Conservation (phyloP, 2,797 vertebrate species). For the Ctenopoma multispine region DNA sequence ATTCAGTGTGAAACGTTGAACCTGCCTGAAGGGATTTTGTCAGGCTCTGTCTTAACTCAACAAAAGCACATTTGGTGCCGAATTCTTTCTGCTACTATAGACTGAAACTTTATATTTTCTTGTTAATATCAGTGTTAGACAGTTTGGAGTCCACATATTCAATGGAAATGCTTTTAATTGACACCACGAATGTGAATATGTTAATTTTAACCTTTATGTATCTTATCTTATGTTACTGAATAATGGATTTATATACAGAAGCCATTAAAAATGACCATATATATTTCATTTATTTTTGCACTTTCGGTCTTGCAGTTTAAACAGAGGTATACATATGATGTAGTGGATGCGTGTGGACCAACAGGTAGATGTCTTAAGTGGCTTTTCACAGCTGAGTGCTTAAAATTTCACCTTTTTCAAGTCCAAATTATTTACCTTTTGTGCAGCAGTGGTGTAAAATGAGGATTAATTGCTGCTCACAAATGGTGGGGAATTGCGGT, state of each 20-base stretch:
- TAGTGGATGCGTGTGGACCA: conserved; percentile 2
- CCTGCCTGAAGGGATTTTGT: conserved; percentile 13
- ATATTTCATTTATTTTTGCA: conserved; percentile 37
- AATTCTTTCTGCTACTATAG: conserved; percentile 1
- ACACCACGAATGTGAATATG: conserved; percentile 63
- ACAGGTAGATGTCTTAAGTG: conserved; percentile 13
- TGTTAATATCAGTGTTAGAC: conserved; percentile 64
- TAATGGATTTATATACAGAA: conserved; percentile 43
- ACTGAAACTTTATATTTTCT: conserved; percentile 37
- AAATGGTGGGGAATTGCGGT: neutral
- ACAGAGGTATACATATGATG: conserved; percentile 13
- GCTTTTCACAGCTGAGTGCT: conserved; percentile 48
- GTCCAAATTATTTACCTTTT: neutral
- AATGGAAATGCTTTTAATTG: conserved; percentile 42
- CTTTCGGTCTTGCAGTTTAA: conserved; percentile 17
- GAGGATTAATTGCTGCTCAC: conserved; percentile 13
- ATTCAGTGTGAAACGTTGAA: conserved; percentile 17
- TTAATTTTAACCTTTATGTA: conserved; percentile 28
- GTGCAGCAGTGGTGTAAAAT: neutral
- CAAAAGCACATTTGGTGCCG: conserved; percentile 34
- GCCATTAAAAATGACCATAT: conserved; percentile 36
- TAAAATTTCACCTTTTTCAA: conserved; percentile 18
- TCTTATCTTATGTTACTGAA: conserved; percentile 27
- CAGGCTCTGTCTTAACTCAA: conserved; percentile 19
- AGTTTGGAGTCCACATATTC: conserved; percentile 17